phyloP scores from a whole-genome alignment of 2,888 invertebrate species.

The Ornithoptera priamus region DNA sequence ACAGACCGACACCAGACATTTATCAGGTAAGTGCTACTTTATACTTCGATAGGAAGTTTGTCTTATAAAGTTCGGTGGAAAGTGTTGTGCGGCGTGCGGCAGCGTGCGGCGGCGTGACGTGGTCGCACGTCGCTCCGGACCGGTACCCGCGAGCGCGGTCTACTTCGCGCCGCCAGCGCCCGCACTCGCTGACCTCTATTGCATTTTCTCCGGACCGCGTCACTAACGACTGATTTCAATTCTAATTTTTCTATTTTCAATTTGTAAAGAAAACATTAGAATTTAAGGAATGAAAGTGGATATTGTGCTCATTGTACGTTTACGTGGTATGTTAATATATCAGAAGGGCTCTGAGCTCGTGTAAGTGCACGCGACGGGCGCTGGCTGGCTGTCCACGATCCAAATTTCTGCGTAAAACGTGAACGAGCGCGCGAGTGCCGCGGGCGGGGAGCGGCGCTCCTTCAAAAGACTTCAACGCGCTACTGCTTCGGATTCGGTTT shows the following conservation, averaged over 20 bases:
- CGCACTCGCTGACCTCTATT: constrained; percentile 18
- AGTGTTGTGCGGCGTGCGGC: neutral
- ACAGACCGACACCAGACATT: constrained; percentile 67
- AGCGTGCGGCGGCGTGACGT: constrained; percentile 21
- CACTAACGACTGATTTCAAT: too few relatives aligned
- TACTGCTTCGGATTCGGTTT: neutral
- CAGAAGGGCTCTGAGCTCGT: too few relatives aligned
- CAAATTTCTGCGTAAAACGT: too few relatives aligned
- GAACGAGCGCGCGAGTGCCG: neutral
- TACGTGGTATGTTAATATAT: too few relatives aligned
- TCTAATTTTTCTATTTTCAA: too few relatives aligned
- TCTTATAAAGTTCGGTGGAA: constrained; percentile 1
- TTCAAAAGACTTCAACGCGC: constrained; percentile 30
- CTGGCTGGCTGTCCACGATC: too few relatives aligned
- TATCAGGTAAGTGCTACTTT: constrained; percentile 61
- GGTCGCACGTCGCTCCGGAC: constrained; percentile 14
- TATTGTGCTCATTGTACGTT: too few relatives aligned
- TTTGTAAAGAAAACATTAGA: too few relatives aligned
- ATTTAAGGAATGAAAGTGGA: too few relatives aligned
- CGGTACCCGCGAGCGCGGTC: constrained; percentile 25
- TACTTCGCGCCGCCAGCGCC: constrained; percentile 8
- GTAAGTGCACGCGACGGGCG: too few relatives aligned
- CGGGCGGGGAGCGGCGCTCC: constrained; percentile 10
- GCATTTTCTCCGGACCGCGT: constrained; percentile 1
- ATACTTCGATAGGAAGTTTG: constrained; percentile 9